Percentiles rank a stretch among this genome's conserved stretches.
These are phyloP conservation scores for Lithobates sylvaticus DNA, from an alignment of 2,797 vertebrate species.

Conservation along the genomic window DNA sequence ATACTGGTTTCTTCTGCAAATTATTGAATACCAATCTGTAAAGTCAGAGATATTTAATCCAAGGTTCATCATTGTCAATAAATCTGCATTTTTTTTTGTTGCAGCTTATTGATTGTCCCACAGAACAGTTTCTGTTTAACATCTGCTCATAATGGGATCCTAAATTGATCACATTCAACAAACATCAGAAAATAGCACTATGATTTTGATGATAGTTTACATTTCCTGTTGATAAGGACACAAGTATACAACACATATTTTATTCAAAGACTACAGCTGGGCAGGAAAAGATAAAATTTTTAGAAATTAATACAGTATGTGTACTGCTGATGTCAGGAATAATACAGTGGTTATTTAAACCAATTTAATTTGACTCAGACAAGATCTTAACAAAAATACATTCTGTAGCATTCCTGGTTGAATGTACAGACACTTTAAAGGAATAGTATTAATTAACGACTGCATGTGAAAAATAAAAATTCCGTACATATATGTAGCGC, in stretches of 20 bases:
- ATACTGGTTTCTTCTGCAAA: no score
- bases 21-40: no score
- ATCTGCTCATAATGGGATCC: background rate
- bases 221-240: constrained; percentile 33
- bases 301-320: constrained; percentile 43
- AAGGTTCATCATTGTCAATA: no score
- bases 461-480: constrained; percentile 18
- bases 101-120: no score
- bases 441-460: constrained; percentile 23
- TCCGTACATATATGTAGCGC: no score
- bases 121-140: background rate
- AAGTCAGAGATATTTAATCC: no score
- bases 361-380: constrained; percentile 12
- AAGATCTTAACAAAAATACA: constrained; percentile 22
- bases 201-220: background rate
- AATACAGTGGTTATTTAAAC: constrained; percentile 1
- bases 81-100: no score
- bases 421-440: constrained; percentile 18
- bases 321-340: constrained; percentile 47
- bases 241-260: constrained; percentile 30
- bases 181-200: constrained; percentile 2
- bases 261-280: constrained; percentile 47
- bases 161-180: constrained; percentile 12
- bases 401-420: background rate
- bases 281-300: constrained; percentile 46